Conservation (phyloP, 1,140 invertebrate genomes). For the Dinoponera quadriceps region DNA sequence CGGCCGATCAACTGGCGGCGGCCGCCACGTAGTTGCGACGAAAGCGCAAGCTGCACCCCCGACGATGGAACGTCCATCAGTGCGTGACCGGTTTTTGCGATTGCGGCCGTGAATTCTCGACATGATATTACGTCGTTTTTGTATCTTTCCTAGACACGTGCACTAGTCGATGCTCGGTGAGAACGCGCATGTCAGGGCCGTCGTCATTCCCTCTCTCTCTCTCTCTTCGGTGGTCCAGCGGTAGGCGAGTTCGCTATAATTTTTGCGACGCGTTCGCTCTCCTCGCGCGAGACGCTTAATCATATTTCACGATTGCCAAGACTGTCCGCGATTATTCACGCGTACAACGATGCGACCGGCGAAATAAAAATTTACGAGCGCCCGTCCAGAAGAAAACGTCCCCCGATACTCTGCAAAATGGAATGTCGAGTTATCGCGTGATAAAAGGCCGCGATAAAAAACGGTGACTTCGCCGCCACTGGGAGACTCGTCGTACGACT, state of each 20-base stretch:
- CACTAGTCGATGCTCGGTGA: neutral
- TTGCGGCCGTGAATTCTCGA: constrained; percentile 43
- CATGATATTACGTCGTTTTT: constrained; percentile 13
- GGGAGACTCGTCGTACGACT: no score
- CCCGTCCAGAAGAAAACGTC: neutral
- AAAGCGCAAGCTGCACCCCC: constrained; percentile 47
- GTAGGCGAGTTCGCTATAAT: neutral
- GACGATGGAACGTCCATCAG: constrained; percentile 52
- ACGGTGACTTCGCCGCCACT: no score
- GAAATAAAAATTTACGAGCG: neutral
- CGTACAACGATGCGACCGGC: no score
- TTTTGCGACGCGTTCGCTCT: neutral
- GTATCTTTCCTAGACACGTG: constrained; percentile 1
- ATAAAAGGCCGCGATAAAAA: neutral
- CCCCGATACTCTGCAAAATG: no score
- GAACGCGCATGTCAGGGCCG: constrained; percentile 46
- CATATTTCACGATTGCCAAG: constrained; percentile 6
- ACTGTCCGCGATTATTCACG: neutral
- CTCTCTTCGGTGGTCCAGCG: neutral
- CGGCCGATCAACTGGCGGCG: constrained; percentile 48
- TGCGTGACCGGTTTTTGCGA: constrained; percentile 25
- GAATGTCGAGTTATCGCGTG: neutral
- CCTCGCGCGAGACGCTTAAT: neutral
- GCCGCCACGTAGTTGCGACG: neutral
- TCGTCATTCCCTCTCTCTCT: neutral